Base-by-base conservation (phyloP, 2,888 invertebrate genomes). In the Acrobasis suavella region DNA sequence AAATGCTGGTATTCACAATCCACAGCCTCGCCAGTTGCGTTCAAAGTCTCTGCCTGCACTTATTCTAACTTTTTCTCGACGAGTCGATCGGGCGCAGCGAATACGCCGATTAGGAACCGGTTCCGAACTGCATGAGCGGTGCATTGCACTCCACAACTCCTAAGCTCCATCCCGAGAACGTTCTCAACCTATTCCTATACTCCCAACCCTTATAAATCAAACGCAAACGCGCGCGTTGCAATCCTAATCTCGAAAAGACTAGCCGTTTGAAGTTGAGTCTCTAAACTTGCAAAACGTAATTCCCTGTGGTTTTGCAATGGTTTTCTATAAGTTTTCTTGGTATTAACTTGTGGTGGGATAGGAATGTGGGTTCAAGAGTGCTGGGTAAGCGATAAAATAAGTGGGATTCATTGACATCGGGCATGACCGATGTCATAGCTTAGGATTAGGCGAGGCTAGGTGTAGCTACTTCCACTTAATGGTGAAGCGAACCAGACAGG, bases 41-140 rank as follows among this genome's bases (percentile, higher is more conserved):
- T 46, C 46, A 9, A 32, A 68, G 67, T 72, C 75, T 76, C 73
- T 80, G 83, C 80, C 73, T 80, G 83, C 80, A 85, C 78, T 83
- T 83, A 85, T 85, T 86, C 83, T 81, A 85, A 88, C 76, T 88
- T 90, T 89, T 89, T 87, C 83, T 75, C 70, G 70, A 71, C 71
- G 66, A 71, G 76, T 67, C 82, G 87, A 86, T 82, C 82, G 84
- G 79, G 76, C 75, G 80, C 81, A 75, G 85, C 83, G 79, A 81
- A 78, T 75, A 72, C 80, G 71, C 67, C 90, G 87, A 89, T 91
- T 91, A 91, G 89, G 68, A 90, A 91, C 91, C 88, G 87, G 91
- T 91, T 80, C 68, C 67, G 64, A 69, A 74, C 76, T 77, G 78
- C 82, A 79, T 71, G 80, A 73, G 76, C 77, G 77, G 83, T 79